Conservation (phyloP, 2,888 invertebrate species). For the Ormyrus rosae region DNA sequence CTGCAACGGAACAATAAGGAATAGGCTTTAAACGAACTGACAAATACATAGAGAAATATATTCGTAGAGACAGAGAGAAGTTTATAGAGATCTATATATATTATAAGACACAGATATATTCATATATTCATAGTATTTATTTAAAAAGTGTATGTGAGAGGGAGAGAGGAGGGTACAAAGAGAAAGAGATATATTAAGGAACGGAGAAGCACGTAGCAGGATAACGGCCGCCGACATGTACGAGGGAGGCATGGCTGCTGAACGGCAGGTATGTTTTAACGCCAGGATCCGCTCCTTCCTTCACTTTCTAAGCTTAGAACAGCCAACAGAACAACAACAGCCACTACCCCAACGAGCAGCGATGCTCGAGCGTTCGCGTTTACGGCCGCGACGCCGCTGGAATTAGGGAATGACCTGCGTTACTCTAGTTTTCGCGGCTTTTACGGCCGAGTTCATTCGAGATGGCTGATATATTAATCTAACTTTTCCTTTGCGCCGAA, state of each 20-base stretch:
- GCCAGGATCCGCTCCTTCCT: too few relatives aligned
- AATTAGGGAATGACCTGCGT: too few relatives aligned
- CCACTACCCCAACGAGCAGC: too few relatives aligned
- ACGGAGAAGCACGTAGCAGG: not conserved
- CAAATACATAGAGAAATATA: not conserved
- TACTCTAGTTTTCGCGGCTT: too few relatives aligned
- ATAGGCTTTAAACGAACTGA: constrained; percentile 14
- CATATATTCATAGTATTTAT: constrained; percentile 5
- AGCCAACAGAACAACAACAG: too few relatives aligned
- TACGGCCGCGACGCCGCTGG: too few relatives aligned
- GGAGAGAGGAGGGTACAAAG: constrained; percentile 23
- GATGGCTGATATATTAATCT: too few relatives aligned
- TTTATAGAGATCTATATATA: constrained; percentile 56
- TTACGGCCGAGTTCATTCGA: too few relatives aligned
- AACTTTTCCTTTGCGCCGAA: too few relatives aligned
- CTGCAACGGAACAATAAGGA: constrained; percentile 15
- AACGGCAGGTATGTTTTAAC: constrained; percentile 70
- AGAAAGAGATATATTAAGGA: not conserved
- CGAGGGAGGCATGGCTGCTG: constrained; percentile 73
- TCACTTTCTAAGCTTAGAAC: not conserved
- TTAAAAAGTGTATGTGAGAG: constrained; percentile 16
- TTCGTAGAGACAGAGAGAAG: constrained; percentile 30
- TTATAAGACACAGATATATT: constrained; percentile 49
- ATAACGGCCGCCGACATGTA: constrained; percentile 68
- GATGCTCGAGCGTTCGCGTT: too few relatives aligned